Evolutionary conservation across 1,140 invertebrate genomes (phyloP).

Genomic region (Drosophila nannoptera): DNA sequence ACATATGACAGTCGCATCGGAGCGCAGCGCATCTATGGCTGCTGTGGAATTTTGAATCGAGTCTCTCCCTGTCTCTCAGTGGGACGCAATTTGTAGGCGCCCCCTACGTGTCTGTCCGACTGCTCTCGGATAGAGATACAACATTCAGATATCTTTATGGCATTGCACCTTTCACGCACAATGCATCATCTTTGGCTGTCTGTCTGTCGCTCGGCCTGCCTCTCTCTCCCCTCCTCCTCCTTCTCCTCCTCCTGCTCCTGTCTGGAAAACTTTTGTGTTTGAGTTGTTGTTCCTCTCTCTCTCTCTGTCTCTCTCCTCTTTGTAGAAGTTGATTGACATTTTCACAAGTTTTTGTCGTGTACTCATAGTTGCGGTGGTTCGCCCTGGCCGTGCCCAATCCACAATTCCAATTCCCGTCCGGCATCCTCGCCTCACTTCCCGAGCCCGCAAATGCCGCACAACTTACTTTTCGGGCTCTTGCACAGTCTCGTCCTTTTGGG

Average conservation of each 20-base stretch:
- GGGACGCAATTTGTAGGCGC: constrained; percentile 76
- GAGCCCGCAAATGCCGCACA: constrained; percentile 5
- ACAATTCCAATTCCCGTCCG: neutral
- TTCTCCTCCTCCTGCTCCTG: constrained; percentile 6
- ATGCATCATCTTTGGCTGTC: constrained; percentile 74
- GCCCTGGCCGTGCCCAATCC: constrained; percentile 33
- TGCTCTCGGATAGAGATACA: constrained; percentile 71
- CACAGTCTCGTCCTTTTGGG: constrained; percentile 61
- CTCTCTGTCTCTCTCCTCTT: constrained; percentile 27
- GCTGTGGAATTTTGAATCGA: constrained; percentile 60
- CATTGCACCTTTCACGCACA: constrained; percentile 75
- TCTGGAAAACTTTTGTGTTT: constrained; percentile 72
- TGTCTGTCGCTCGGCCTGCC: constrained; percentile 29
- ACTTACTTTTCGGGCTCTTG: constrained; percentile 23
- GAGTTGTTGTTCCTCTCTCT: constrained; percentile 3
- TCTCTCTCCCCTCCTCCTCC: too few relatives aligned
- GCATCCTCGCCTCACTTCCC: constrained; percentile 14
- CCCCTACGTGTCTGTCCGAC: constrained; percentile 70
- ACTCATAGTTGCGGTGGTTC: constrained; percentile 42
- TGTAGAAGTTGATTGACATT: constrained; percentile 76
- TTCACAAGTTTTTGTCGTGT: constrained; percentile 76
- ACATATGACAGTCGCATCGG: constrained; percentile 61
- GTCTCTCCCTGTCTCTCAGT: constrained; percentile 39
- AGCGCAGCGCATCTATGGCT: constrained; percentile 44
- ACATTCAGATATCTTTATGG: constrained; percentile 67